Conservation (phyloP, 2,888 invertebrate genomes). For the Nesidiocoris tenuis region DNA sequence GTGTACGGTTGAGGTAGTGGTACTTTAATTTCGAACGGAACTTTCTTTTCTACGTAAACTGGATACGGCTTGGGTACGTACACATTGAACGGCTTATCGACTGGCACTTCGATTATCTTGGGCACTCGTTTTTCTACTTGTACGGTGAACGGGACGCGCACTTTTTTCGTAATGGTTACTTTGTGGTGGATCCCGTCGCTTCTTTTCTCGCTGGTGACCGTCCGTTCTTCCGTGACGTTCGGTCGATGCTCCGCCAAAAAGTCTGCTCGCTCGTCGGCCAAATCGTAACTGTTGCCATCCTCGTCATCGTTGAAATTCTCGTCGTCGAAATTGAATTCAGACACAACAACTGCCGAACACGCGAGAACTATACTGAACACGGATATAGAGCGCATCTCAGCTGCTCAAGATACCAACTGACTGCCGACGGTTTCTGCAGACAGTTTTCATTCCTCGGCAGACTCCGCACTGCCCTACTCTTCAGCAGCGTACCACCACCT, state of each 20-base stretch:
- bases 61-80: conserved; percentile 76
- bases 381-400: not conserved
- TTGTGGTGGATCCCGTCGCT: conserved; percentile 60
- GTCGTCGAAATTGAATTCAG: too few species aligned
- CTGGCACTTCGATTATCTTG: conserved; percentile 67
- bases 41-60: conserved; percentile 60
- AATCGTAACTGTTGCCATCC: not conserved
- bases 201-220: conserved; percentile 33
- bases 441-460: too few species aligned
- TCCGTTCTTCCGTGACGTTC: conserved; percentile 3
- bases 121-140: conserved; percentile 57
- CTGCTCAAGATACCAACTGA: too few species aligned
- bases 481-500: too few species aligned
- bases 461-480: too few species aligned
- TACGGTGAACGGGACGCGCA: conserved; percentile 58
- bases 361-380: not conserved
- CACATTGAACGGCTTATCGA: conserved; percentile 57
- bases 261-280: not conserved
- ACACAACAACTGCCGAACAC: not conserved
- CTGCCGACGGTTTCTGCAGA: too few species aligned
- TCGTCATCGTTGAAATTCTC: not conserved
- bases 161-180: conserved; percentile 58
- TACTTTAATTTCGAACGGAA: conserved; percentile 39
- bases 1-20: conserved; percentile 63
- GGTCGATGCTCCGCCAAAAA: not conserved